phyloP scores from a whole-genome alignment of 1,140 invertebrate genomes.

The Parasteatoda tepidariorum region DNA sequence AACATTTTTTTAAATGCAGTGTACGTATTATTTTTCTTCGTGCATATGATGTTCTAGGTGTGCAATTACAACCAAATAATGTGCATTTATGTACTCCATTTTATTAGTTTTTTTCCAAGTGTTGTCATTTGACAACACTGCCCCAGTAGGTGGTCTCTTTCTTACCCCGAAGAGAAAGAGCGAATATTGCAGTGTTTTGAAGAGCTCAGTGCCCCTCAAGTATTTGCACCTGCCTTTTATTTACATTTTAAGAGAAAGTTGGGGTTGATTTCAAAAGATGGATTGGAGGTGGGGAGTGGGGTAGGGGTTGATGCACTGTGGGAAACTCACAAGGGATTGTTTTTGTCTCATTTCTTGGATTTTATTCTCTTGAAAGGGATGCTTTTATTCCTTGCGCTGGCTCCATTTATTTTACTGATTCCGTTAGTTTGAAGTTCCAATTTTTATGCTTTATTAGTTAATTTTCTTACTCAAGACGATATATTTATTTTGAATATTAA shows the following conservation, averaged over 20 bases:
- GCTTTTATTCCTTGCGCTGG: too few relatives aligned
- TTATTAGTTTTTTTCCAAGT: conserved; percentile 16
- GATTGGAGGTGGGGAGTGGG: conserved; percentile 23
- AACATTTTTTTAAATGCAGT: conserved; percentile 1
- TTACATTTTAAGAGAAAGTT: conserved; percentile 9
- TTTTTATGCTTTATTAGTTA: too few relatives aligned
- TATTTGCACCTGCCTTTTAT: conserved; percentile 7
- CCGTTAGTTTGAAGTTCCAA: too few relatives aligned
- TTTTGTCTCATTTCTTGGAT: too few relatives aligned
- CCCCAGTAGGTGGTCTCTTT: conserved; percentile 6
- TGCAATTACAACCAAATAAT: neutral
- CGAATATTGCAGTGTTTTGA: conserved; percentile 17
- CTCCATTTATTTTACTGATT: too few relatives aligned
- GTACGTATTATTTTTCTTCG: conserved; percentile 15
- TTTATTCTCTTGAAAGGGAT: too few relatives aligned
- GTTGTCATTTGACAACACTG: conserved; percentile 1
- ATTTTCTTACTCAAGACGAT: too few relatives aligned
- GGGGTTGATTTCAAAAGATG: conserved; percentile 9
- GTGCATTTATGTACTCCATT: too few relatives aligned
- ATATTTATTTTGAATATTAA: conserved; percentile 10
- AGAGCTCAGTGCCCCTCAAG: conserved; percentile 12
- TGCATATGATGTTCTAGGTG: neutral
- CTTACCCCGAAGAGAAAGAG: conserved; percentile 14
- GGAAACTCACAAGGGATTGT: too few relatives aligned
- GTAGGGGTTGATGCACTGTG: neutral